Conservation (phyloP, 2,888 invertebrate species). For the Thymelicus sylvestris region DNA sequence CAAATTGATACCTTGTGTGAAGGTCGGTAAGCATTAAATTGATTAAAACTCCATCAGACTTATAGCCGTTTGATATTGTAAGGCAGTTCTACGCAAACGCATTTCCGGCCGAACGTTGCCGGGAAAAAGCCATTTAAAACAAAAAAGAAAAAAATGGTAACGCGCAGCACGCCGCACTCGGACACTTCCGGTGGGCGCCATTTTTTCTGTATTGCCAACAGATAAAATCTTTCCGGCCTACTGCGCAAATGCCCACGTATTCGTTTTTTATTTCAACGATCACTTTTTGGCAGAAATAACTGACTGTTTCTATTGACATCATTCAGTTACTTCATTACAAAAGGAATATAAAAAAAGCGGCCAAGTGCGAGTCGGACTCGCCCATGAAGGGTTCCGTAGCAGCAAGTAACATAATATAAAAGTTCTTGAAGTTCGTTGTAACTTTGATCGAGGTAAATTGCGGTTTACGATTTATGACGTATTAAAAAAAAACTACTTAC, state of each 20-base stretch:
- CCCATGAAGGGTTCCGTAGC: too few relatives aligned
- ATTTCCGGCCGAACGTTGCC: constrained; percentile 83
- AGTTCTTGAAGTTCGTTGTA: too few relatives aligned
- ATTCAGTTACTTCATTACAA: constrained; percentile 6
- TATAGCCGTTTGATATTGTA: constrained; percentile 68
- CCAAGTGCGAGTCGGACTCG: too few relatives aligned
- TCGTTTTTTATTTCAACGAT: constrained; percentile 74
- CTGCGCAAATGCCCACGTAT: constrained; percentile 79
- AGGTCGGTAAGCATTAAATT: constrained; percentile 62
- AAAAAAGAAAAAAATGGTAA: constrained; percentile 82
- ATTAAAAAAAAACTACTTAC: too few relatives aligned
- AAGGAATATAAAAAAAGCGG: neutral
- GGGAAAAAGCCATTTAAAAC: constrained; percentile 85
- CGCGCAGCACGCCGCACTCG: constrained; percentile 81
- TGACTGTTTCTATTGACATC: constrained; percentile 34
- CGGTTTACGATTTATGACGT: too few relatives aligned
- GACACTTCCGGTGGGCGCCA: constrained; percentile 85
- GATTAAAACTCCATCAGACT: constrained; percentile 62
- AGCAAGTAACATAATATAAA: too few relatives aligned
- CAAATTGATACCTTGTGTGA: constrained; percentile 62
- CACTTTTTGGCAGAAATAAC: constrained; percentile 71
- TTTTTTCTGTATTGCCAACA: constrained; percentile 85
- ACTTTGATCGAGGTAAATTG: too few relatives aligned
- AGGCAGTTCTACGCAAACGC: constrained; percentile 82
- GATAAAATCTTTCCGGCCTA: constrained; percentile 85